Percentiles rank a stretch among this genome's conserved stretches.
These are phyloP conservation scores for Galagoides demidoff DNA, from an alignment of 2,797 vertebrate species.

Conservation along the genomic window DNA sequence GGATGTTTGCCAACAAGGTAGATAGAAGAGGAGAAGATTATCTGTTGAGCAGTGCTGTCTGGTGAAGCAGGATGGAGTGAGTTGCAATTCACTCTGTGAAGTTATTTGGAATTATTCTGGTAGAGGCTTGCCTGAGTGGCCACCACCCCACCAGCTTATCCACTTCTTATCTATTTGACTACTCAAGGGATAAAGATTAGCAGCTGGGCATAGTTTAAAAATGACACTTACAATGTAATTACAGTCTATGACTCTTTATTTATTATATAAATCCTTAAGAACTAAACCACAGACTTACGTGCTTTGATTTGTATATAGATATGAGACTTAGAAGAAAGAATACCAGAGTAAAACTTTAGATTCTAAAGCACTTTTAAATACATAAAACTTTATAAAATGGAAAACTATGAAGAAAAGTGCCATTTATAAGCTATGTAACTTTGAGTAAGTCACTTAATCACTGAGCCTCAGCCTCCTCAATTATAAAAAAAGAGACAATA, in stretches of 20 bases:
- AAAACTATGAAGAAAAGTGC: constrained; percentile 43
- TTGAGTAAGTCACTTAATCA: neutral
- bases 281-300: constrained; percentile 56
- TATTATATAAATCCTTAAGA: constrained; percentile 69
- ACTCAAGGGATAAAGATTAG: neutral
- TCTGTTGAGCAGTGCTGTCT: neutral
- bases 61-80: neutral
- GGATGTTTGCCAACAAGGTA: neutral
- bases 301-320: neutral
- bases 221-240: constrained; percentile 69
- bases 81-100: neutral
- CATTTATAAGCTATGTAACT: neutral
- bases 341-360: neutral
- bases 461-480: neutral
- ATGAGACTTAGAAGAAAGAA: neutral
- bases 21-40: constrained; percentile 20
- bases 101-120: neutral
- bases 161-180: neutral
- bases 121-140: neutral
- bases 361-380: constrained; percentile 29
- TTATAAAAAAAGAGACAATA: neutral
- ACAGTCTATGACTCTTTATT: constrained; percentile 29
- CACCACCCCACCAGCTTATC: neutral
- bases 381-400: constrained; percentile 33
- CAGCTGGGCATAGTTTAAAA: constrained; percentile 54